Conservation (phyloP, 2,113 vertebrate species). For the Scomber scombrus region DNA sequence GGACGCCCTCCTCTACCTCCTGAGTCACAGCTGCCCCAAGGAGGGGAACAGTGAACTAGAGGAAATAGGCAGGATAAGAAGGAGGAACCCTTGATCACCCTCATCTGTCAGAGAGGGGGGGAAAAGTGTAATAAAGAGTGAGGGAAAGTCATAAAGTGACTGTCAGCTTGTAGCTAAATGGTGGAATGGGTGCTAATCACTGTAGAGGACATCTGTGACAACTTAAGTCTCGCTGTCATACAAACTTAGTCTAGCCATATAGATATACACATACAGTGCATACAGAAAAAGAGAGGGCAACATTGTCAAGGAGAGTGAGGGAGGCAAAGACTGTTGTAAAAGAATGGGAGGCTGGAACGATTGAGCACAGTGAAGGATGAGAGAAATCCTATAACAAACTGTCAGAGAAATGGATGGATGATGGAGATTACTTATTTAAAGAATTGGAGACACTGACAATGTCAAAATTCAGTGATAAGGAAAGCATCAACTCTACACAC, state of each 20-base stretch:
- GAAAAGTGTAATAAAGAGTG: background rate
- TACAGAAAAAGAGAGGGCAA: slow-evolving; percentile 4
- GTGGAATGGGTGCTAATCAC: slow-evolving; percentile 39
- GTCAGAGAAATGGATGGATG: slow-evolving; percentile 30
- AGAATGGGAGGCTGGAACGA: slow-evolving; percentile 22
- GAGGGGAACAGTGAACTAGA: too few species aligned
- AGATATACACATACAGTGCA: background rate
- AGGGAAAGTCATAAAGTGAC: slow-evolving; percentile 37
- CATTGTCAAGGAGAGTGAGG: background rate
- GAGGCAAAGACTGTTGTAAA: background rate
- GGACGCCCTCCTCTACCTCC: too few species aligned
- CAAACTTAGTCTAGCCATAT: slow-evolving; percentile 1
- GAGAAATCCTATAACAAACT: slow-evolving; percentile 52
- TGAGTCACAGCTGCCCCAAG: too few species aligned
- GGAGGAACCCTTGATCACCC: background rate
- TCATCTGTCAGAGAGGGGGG: slow-evolving; percentile 14
- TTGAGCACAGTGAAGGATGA: slow-evolving; percentile 40
- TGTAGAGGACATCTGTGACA: slow-evolving; percentile 38
- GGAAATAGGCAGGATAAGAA: too few species aligned
- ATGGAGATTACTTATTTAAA: slow-evolving; percentile 38
- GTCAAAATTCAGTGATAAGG: slow-evolving; percentile 4
- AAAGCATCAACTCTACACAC: slow-evolving; percentile 9
- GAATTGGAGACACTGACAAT: slow-evolving; percentile 15
- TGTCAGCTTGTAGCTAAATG: slow-evolving; percentile 34
- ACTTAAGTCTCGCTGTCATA: slow-evolving; percentile 44